Percentiles rank a stretch among this genome's conserved stretches.
These are phyloP conservation scores for Chondrosia reniformis DNA, from an alignment of 37 sponge, comb jelly and placozoan species.

Conservation along the genomic window DNA sequence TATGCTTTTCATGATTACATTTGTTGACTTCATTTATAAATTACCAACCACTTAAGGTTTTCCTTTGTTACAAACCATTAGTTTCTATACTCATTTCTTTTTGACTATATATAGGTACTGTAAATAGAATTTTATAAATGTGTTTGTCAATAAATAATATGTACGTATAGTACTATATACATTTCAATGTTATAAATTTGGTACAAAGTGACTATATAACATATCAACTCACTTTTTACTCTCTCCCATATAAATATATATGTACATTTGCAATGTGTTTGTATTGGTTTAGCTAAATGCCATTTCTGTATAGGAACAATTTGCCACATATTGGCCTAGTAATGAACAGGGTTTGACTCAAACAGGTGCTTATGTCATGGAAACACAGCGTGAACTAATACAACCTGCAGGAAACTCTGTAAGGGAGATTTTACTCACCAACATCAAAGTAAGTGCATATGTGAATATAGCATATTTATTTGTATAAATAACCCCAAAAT, in stretches of 20 bases:
- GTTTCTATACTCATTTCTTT: no score
- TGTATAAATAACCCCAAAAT: background rate
- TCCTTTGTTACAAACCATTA: no score
- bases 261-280: background rate
- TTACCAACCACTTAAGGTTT: no score
- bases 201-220: no score
- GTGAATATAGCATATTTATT: background rate
- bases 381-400: conserved; percentile 15
- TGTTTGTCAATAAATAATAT: no score
- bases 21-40: no score
- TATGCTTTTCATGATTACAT: no score
- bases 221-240: no score
- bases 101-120: no score
- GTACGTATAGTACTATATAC: no score
- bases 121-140: no score
- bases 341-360: conserved; percentile 34
- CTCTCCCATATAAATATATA: background rate
- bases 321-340: conserved; percentile 60
- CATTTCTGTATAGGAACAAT: conserved; percentile 34
- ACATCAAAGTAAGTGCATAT: conserved; percentile 40
- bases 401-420: conserved; percentile 27
- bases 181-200: no score
- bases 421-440: conserved; percentile 56
- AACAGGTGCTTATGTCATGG: conserved; percentile 52
- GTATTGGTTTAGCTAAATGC: background rate